Evolutionary conservation across 2,888 invertebrate species (phyloP).

Genomic region (Sphaerophoria rueppellii): DNA sequence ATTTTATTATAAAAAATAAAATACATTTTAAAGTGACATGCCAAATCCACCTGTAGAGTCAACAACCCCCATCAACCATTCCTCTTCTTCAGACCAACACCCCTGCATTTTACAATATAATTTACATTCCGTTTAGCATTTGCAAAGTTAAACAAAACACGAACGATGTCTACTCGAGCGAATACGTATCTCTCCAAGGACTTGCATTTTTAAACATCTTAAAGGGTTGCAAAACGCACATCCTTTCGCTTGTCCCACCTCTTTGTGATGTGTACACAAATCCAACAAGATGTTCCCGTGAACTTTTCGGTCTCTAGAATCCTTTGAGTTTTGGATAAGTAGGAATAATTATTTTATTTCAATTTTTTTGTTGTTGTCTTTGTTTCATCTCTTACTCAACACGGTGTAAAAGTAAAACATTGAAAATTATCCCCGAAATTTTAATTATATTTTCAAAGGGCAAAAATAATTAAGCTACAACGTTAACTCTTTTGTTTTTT

Average conservation of each 20-base stretch:
- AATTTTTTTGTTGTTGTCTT: no score
- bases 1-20: no score
- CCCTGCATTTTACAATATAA: no score
- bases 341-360: slow-evolving; percentile 32
- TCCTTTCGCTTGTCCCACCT: slow-evolving; percentile 51
- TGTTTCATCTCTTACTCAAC: background rate
- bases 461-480: slow-evolving; percentile 73
- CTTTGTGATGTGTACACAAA: slow-evolving; percentile 30
- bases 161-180: slow-evolving; percentile 31
- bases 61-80: background rate
- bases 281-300: slow-evolving; percentile 3
- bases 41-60: slow-evolving; percentile 16
- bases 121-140: slow-evolving; percentile 66
- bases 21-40: background rate
- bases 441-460: slow-evolving; percentile 74
- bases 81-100: no score
- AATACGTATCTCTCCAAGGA: slow-evolving; percentile 56
- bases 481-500: slow-evolving; percentile 59
- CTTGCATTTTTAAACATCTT: slow-evolving; percentile 72
- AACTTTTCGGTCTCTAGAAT: slow-evolving; percentile 42
- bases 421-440: slow-evolving; percentile 68
- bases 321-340: slow-evolving; percentile 50
- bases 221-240: slow-evolving; percentile 63
- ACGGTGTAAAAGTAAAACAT: slow-evolving; percentile 40
- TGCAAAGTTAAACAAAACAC: slow-evolving; percentile 62